Evolutionary conservation across 92 coral and sea anemone genomes (phyloP).

Genomic region (Montipora capitata): DNA sequence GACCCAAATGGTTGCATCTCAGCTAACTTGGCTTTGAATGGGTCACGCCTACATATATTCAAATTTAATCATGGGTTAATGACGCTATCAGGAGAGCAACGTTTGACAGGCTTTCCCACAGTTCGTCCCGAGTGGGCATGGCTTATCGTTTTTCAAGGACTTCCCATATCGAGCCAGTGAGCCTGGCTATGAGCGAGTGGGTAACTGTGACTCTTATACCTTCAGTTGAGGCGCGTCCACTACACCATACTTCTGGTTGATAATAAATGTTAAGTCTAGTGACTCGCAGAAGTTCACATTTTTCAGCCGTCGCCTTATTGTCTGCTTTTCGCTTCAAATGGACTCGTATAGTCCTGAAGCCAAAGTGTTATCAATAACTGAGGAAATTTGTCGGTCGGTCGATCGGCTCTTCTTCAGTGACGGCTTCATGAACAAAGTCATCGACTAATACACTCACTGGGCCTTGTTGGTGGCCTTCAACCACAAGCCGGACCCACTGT

Average conservation of each 20-base stretch:
- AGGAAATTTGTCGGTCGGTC: constrained; percentile 34
- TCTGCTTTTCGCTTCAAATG: constrained; percentile 25
- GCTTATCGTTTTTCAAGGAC: constrained; percentile 19
- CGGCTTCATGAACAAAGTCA: constrained; percentile 36
- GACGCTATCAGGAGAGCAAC: constrained; percentile 47
- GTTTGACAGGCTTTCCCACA: constrained; percentile 54
- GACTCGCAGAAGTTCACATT: constrained; percentile 39
- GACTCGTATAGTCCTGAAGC: constrained; percentile 60
- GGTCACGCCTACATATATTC: constrained; percentile 51
- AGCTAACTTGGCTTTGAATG: constrained; percentile 53
- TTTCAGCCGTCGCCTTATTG: constrained; percentile 43
- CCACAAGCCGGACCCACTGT: too few species aligned
- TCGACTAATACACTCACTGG: neutral
- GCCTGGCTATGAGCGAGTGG: constrained; percentile 42
- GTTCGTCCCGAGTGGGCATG: constrained; percentile 30
- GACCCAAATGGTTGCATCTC: constrained; percentile 37
- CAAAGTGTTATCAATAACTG: constrained; percentile 36
- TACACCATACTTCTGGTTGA: constrained; percentile 13
- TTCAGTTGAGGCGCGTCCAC: constrained; percentile 67
- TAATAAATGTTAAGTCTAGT: constrained; percentile 7
- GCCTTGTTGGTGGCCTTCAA: too few species aligned
- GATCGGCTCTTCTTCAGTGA: constrained; percentile 48
- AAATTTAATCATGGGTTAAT: constrained; percentile 29
- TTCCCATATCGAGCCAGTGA: constrained; percentile 42
- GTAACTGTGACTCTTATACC: constrained; percentile 52